Evolutionary conservation across 2,113 vertebrate species (phyloP).

Genomic region (Marmota monax): DNA sequence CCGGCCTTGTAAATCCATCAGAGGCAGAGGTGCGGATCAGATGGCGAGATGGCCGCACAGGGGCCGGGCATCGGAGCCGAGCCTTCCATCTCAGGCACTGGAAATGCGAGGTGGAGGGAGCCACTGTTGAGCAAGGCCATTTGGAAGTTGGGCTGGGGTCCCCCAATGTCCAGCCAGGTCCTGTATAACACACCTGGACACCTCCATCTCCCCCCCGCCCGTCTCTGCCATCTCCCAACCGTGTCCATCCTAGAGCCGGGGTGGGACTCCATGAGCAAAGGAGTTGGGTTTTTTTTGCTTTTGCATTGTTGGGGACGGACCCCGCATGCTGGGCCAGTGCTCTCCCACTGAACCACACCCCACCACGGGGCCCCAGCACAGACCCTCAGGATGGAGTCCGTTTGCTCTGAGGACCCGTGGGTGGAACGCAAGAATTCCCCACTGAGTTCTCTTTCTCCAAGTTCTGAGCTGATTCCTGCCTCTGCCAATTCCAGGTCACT

Average conservation of each 20-base stretch:
- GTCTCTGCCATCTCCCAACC: neutral
- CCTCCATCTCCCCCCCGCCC: neutral
- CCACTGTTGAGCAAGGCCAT: neutral
- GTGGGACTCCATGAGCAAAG: neutral
- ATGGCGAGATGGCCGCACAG: conserved; percentile 71
- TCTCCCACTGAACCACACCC: neutral
- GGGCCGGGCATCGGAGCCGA: neutral
- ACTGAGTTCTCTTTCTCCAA: too few relatives aligned
- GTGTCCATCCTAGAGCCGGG: neutral
- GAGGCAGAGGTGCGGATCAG: conserved; percentile 79
- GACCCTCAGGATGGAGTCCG: neutral
- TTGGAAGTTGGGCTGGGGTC: conserved; percentile 30
- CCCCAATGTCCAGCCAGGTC: neutral
- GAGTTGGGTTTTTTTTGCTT: neutral
- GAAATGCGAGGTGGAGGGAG: conserved; percentile 23
- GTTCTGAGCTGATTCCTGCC: neutral
- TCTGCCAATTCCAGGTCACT: neutral
- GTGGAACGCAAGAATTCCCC: too few relatives aligned
- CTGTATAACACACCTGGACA: neutral
- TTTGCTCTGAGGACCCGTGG: fast-evolving
- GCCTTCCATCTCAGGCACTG: conserved; percentile 68
- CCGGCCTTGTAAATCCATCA: conserved; percentile 90
- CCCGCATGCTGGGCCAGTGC: too few relatives aligned
- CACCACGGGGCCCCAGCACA: neutral
- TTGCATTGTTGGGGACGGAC: neutral